phyloP scores from a whole-genome alignment of 2,113 vertebrate species.

The Nesospiza acunhae region DNA sequence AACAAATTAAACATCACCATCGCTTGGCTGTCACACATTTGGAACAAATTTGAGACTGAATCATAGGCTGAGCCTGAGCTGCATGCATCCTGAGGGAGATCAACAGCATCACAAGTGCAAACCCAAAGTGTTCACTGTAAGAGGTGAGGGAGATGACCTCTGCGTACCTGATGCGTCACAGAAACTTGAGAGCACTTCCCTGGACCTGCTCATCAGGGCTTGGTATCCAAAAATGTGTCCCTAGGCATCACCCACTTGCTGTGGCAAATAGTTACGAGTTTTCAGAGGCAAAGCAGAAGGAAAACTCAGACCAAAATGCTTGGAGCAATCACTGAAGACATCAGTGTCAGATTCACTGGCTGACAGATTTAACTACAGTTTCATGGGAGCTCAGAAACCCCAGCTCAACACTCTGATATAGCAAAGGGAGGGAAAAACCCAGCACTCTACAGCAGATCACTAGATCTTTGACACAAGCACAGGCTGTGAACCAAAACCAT shows the following conservation, averaged over 20 bases:
- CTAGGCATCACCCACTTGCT: background rate
- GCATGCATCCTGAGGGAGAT: background rate
- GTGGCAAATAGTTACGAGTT: background rate
- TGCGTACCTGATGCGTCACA: background rate
- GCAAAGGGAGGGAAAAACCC: background rate
- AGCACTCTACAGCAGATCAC: background rate
- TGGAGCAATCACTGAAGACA: background rate
- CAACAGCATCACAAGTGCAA: background rate
- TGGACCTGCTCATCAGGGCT: background rate
- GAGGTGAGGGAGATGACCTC: fast-evolving
- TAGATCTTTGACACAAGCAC: background rate
- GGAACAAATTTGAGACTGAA: conserved; percentile 11
- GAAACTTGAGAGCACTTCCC: fast-evolving
- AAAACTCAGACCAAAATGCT: background rate
- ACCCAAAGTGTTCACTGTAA: background rate
- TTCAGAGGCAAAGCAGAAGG: background rate
- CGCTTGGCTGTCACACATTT: background rate
- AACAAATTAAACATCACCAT: background rate
- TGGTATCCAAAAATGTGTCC: background rate
- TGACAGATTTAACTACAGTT: background rate
- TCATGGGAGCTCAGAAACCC: background rate
- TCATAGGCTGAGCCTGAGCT: background rate
- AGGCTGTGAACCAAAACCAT: background rate
- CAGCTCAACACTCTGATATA: background rate
- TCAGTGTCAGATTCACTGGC: background rate